Conservation (phyloP, 2,797 vertebrate species). For the Ispidina lecontei region DNA sequence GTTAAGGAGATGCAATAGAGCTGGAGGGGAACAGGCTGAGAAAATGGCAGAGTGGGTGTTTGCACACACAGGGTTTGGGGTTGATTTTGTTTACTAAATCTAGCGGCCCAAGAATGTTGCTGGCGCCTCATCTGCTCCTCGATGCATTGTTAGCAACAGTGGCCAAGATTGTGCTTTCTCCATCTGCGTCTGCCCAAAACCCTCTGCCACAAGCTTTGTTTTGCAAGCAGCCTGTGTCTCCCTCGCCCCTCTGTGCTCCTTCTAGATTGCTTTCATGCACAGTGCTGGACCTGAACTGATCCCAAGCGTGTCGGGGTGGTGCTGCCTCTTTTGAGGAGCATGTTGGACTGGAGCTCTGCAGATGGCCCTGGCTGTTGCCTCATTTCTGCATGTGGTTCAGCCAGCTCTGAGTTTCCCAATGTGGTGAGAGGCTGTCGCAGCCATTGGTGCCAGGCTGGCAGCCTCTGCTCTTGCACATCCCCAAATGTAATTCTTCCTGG, state of each 20-base stretch:
- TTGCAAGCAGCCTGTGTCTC: accelerated
- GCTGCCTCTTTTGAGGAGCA: accelerated
- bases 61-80: neutral
- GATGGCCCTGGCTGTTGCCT: neutral
- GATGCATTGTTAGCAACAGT: neutral
- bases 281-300: accelerated
- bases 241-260: neutral
- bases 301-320: accelerated
- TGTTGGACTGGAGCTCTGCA: neutral
- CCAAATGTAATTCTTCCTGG: neutral
- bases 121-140: conserved; percentile 17
- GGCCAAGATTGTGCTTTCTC: neutral
- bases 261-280: accelerated
- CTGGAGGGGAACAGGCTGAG: neutral
- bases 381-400: accelerated
- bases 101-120: neutral
- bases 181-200: neutral
- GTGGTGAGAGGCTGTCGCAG: neutral
- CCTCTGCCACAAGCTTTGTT: accelerated
- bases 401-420: neutral
- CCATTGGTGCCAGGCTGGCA: neutral
- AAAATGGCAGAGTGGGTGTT: neutral
- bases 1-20: accelerated
- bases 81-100: neutral
- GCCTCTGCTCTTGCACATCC: neutral